Conservation (phyloP, 2,797 vertebrate species). For the Lithobates pipiens region DNA sequence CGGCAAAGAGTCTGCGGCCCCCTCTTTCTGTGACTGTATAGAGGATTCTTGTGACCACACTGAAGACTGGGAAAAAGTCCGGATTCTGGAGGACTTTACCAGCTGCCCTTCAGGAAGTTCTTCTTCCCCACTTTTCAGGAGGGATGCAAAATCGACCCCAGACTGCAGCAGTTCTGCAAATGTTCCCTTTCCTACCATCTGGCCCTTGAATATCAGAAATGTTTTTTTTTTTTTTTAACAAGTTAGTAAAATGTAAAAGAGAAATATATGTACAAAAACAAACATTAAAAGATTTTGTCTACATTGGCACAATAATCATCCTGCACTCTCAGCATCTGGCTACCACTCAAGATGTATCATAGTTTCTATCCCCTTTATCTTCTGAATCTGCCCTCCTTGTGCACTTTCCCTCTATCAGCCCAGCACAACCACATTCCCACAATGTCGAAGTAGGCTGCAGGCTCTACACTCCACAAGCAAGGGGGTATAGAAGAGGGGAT, state of each 20-base stretch:
- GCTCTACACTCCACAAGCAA: too few species aligned
- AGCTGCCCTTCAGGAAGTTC: slow-evolving; percentile 69
- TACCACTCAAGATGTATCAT: neutral
- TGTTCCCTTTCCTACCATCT: slow-evolving; percentile 88
- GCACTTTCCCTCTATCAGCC: neutral
- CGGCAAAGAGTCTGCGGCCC: slow-evolving; percentile 73
- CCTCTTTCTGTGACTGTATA: slow-evolving; percentile 82
- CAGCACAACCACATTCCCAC: neutral
- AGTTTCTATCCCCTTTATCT: too few species aligned
- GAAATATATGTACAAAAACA: neutral
- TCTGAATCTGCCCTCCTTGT: too few species aligned
- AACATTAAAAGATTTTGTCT: neutral
- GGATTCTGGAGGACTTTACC: slow-evolving; percentile 70
- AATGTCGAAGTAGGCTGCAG: neutral
- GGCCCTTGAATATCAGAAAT: slow-evolving; percentile 78
- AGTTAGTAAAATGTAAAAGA: too few species aligned
- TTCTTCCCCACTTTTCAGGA: slow-evolving; percentile 86
- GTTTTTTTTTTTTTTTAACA: neutral
- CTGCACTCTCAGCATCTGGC: neutral
- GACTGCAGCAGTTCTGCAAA: slow-evolving; percentile 87
- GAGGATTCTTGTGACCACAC: slow-evolving; percentile 85
- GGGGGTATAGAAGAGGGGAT: too few species aligned
- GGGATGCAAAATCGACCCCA: slow-evolving; percentile 91
- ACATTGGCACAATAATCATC: too few species aligned
- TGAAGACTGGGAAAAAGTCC: slow-evolving; percentile 88